Conservation (phyloP, 1,140 invertebrate genomes). For the Bombus consobrinus region DNA sequence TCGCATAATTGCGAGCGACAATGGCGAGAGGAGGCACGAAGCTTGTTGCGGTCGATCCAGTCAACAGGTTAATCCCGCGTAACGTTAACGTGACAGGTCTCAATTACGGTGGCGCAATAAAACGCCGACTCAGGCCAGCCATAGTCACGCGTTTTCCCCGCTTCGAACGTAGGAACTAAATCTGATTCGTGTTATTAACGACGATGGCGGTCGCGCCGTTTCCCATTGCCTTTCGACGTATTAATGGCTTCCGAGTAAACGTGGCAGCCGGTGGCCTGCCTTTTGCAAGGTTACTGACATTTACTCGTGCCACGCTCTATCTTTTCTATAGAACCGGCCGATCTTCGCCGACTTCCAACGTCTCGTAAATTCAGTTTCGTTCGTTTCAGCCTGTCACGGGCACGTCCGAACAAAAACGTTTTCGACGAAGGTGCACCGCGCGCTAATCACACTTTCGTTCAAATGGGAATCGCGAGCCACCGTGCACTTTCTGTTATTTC, state of each 20-base stretch:
- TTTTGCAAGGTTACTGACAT: conserved; percentile 63
- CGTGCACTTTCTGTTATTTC: not conserved
- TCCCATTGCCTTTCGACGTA: conserved; percentile 11
- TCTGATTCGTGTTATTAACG: conserved; percentile 37
- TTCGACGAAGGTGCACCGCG: not conserved
- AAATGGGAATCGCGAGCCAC: too few relatives aligned
- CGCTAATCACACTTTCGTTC: not conserved
- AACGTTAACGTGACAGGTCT: conserved; percentile 31
- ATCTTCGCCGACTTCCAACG: not conserved
- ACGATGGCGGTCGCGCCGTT: conserved; percentile 6
- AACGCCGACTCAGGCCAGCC: conserved; percentile 2
- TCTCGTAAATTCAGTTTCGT: not conserved
- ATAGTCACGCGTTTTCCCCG: not conserved
- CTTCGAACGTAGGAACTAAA: conserved; percentile 18
- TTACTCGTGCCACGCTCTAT: conserved; percentile 27
- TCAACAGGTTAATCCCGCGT: conserved; percentile 39
- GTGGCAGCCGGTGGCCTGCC: conserved; percentile 20
- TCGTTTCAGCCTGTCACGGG: not conserved
- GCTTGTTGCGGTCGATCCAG: not conserved
- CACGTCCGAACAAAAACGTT: not conserved
- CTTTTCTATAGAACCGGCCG: conserved; percentile 25
- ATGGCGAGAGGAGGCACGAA: not conserved
- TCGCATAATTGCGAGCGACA: not conserved
- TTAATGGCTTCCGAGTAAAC: conserved; percentile 30
- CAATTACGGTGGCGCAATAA: conserved; percentile 27